Evolutionary conservation across 2,797 vertebrate species (phyloP), one percentile per base, ranked within the genome.

Genomic region (Helostoma temminkii): DNA sequence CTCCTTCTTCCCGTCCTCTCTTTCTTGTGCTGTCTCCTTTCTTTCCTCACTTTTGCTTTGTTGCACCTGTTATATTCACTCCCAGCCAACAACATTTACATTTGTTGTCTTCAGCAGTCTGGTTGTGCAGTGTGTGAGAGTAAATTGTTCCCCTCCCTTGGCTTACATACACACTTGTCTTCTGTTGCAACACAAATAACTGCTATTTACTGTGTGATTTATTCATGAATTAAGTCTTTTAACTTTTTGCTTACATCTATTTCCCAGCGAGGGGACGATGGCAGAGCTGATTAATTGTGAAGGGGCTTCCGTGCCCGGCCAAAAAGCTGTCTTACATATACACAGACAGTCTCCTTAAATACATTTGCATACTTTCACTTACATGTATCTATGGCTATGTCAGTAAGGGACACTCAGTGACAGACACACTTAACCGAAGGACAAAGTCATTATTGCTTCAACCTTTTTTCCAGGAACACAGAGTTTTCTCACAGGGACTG

Each of bases 161-260:
- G 65, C 76, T 76, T 76, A 74, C 66, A 43, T 59, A 58, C 61
- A 65, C 67, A 78, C 74, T 77, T 63, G 71, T 76, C 83, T 77
- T 32, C 79, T 84, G 78, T 88, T 66, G 81, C 70, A 87, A 83
- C 88, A 85, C 81, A 91, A 90, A 89, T 85, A 83, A 66, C 78
- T 85, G 82, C 89, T 90, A 86, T 91, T 92, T 89, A 87, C 81
- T 57, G 28, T 68, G 49, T 89, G 86, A 90, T 94, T 92, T 92
- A 94, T 94, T 94, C 86, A 85, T 92, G 76, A 93, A 92, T 93
- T 88, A 92, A 90, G 79, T 91, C 87, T 91, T 90, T 93, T 90
- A 92, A 91, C 86, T 80, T 92, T 91, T 89, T 86, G 82, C 85
- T 88, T 91, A 82, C 86, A 91, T 92, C 88, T 70, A 88, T 93